Conservation (phyloP, 2,113 vertebrate species). For the Lepus americanus region DNA sequence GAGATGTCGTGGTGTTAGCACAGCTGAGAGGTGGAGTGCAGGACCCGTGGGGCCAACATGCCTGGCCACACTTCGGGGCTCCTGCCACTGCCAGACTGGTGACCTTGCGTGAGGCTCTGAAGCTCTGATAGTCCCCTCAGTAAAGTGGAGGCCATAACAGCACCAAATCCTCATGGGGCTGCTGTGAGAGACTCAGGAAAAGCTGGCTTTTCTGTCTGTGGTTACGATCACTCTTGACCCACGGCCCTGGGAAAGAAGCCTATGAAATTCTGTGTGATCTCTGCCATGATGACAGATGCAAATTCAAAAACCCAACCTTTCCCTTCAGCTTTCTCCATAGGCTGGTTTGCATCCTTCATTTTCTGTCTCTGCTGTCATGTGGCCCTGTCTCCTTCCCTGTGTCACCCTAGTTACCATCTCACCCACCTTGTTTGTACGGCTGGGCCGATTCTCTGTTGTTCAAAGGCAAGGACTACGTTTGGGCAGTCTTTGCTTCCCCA, state of each 20-base stretch:
- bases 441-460: not conserved
- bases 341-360: not conserved
- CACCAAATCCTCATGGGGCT: not conserved
- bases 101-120: not conserved
- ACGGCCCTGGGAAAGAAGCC: not conserved
- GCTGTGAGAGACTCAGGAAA: not conserved
- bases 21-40: not conserved
- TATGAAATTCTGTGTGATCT: not conserved
- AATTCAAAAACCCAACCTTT: not conserved
- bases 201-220: not conserved
- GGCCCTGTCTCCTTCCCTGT: not conserved
- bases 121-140: not conserved
- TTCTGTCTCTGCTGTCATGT: not conserved
- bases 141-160: not conserved
- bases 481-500: not conserved
- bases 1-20: not conserved
- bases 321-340: not conserved
- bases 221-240: not conserved
- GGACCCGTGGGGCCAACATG: not conserved
- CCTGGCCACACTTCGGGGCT: not conserved
- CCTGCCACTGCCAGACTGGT: not conserved
- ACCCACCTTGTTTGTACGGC: not conserved
- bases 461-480: not conserved
- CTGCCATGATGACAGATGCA: not conserved
- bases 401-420: not conserved